These are phyloP conservation scores for Micrastur ruficollis DNA, from an alignment of 2,797 vertebrate genomes.

Conservation along the genomic window DNA sequence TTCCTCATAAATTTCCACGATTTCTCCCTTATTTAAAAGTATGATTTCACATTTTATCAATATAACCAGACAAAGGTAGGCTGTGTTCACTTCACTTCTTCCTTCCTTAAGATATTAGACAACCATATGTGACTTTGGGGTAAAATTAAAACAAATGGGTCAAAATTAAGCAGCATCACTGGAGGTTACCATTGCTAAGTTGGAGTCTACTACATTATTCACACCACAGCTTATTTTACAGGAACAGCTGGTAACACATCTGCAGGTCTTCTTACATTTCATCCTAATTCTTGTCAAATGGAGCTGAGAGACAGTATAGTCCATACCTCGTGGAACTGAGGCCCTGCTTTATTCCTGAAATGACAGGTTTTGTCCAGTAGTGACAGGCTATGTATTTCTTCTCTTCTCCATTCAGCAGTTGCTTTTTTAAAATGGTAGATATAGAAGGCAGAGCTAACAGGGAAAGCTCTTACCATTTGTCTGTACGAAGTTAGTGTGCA, in stretches of 20 bases:
- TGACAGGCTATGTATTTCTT: not conserved
- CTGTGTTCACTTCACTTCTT: not conserved
- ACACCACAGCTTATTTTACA: not conserved
- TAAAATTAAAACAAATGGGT: not conserved
- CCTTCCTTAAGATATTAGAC: not conserved
- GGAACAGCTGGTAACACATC: not conserved
- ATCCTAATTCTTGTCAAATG: not conserved
- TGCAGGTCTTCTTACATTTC: not conserved
- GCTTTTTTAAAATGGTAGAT: not conserved
- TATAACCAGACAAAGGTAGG: not conserved
- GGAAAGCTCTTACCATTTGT: not conserved
- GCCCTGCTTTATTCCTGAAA: not conserved
- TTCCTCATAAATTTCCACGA: not conserved
- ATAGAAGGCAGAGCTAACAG: not conserved
- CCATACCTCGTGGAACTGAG: not conserved
- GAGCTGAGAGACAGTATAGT: not conserved
- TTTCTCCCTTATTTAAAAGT: not conserved
- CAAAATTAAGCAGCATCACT: not conserved
- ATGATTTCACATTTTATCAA: not conserved
- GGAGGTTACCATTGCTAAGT: not conserved
- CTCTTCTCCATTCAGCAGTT: not conserved
- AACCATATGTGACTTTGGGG: not conserved
- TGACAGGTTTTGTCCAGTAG: not conserved
- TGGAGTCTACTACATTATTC: not conserved
- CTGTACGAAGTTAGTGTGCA: not conserved